Conservation (phyloP, 2,888 invertebrate genomes). For the Cryptophagus acutangulus region DNA sequence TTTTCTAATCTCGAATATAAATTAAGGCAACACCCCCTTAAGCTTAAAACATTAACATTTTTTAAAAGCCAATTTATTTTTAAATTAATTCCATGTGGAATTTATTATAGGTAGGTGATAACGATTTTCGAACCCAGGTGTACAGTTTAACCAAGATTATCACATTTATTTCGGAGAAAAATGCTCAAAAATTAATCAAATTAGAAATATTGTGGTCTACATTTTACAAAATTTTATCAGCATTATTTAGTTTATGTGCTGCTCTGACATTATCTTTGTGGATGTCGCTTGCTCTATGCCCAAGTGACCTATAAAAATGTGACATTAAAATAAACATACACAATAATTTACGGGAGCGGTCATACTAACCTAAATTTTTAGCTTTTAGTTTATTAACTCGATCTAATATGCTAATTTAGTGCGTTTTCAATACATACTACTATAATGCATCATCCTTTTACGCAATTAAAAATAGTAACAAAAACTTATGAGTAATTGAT, state of each 20-base stretch:
- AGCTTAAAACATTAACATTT: too few species aligned
- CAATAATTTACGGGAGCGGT: slow-evolving; percentile 6
- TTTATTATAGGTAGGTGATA: background rate
- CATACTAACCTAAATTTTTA: too few species aligned
- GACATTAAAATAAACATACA: slow-evolving; percentile 8
- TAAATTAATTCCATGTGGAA: too few species aligned
- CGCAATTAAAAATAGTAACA: too few species aligned
- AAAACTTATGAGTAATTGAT: too few species aligned
- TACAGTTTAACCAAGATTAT: background rate
- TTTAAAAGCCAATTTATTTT: too few species aligned
- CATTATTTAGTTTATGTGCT: background rate
- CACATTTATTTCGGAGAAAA: background rate
- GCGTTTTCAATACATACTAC: too few species aligned
- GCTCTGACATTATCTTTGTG: slow-evolving; percentile 5
- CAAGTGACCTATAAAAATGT: slow-evolving; percentile 8
- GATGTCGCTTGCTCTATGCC: slow-evolving; percentile 6
- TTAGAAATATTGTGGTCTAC: background rate
- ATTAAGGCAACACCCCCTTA: too few species aligned
- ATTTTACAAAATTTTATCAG: slow-evolving; percentile 5
- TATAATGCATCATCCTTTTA: too few species aligned
- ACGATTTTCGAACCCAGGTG: background rate
- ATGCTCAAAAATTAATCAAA: background rate
- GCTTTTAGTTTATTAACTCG: too few species aligned
- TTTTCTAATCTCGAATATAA: too few species aligned
- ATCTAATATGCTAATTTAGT: too few species aligned